phyloP scores from a whole-genome alignment of 2,888 invertebrate genomes.

The Drosophila infuscata region DNA sequence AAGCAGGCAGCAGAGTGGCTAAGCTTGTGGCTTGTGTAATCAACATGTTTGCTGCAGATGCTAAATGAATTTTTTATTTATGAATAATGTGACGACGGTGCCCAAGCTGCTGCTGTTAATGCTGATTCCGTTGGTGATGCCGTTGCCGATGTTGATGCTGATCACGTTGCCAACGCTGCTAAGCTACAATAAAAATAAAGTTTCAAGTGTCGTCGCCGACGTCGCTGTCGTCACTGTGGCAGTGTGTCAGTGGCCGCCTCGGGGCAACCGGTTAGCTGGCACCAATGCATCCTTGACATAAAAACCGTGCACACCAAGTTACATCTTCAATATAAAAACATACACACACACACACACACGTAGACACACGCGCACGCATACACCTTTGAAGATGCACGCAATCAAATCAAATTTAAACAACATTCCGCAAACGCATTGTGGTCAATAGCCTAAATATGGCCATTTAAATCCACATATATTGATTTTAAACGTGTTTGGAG shows the following conservation, averaged over 20 bases:
- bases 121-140: slow-evolving; percentile 17
- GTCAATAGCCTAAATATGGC: slow-evolving; percentile 47
- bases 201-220: slow-evolving; percentile 67
- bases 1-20: slow-evolving; percentile 25
- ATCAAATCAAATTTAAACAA: slow-evolving; percentile 53
- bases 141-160: slow-evolving; percentile 56
- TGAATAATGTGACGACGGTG: slow-evolving; percentile 73
- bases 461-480: not conserved
- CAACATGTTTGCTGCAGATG: slow-evolving; percentile 77
- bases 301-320: slow-evolving; percentile 77
- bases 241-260: slow-evolving; percentile 78
- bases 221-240: slow-evolving; percentile 58
- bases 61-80: slow-evolving; percentile 78
- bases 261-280: slow-evolving; percentile 82
- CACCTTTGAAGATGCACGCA: slow-evolving; percentile 14
- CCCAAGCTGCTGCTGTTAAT: slow-evolving; percentile 27
- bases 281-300: slow-evolving; percentile 84
- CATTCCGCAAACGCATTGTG: slow-evolving; percentile 69
- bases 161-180: slow-evolving; percentile 69
- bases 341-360: slow-evolving; percentile 22
- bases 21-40: slow-evolving; percentile 68
- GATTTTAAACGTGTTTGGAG: not conserved
- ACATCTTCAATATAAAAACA: slow-evolving; percentile 62
- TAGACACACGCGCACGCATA: slow-evolving; percentile 1
- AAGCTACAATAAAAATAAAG: slow-evolving; percentile 75